A percentile compares a stretch with the other conserved stretches of the same genome.
phyloP scores from a whole-genome alignment of 1,140 invertebrate genomes.

The Kradibia gibbosae region DNA sequence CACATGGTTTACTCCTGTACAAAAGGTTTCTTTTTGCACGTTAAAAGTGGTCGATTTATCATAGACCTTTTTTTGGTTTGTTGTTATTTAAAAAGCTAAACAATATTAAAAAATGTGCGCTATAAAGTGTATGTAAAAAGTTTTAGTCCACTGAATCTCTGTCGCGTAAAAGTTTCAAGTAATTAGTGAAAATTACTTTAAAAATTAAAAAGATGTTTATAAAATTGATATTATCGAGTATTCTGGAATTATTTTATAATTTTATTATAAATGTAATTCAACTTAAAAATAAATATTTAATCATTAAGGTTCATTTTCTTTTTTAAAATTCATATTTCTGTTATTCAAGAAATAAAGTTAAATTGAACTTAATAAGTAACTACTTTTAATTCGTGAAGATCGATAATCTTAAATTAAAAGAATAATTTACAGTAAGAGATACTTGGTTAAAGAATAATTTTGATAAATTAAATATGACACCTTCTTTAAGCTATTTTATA shows the following conservation, averaged over 20 bases:
- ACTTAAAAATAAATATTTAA: too few relatives aligned
- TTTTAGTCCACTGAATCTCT: background rate
- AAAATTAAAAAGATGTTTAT: background rate
- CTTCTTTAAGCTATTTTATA: slow-evolving; percentile 5
- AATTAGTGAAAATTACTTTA: background rate
- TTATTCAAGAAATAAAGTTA: too few relatives aligned
- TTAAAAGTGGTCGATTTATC: too few relatives aligned
- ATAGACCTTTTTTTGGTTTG: too few relatives aligned
- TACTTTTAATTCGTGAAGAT: background rate
- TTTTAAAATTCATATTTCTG: too few relatives aligned
- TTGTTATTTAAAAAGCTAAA: background rate
- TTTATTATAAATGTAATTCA: too few relatives aligned
- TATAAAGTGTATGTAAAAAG: background rate
- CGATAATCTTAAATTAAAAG: background rate
- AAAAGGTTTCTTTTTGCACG: too few relatives aligned
- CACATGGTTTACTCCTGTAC: too few relatives aligned
- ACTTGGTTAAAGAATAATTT: background rate
- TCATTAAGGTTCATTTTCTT: too few relatives aligned
- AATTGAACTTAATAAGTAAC: too few relatives aligned
- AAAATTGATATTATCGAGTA: background rate
- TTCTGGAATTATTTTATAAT: background rate
- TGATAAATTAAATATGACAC: background rate
- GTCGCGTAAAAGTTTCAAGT: background rate
- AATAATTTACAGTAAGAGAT: background rate
- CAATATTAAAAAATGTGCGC: background rate